Conservation (phyloP, 2,797 vertebrate genomes). For the Australoheros facetus region DNA sequence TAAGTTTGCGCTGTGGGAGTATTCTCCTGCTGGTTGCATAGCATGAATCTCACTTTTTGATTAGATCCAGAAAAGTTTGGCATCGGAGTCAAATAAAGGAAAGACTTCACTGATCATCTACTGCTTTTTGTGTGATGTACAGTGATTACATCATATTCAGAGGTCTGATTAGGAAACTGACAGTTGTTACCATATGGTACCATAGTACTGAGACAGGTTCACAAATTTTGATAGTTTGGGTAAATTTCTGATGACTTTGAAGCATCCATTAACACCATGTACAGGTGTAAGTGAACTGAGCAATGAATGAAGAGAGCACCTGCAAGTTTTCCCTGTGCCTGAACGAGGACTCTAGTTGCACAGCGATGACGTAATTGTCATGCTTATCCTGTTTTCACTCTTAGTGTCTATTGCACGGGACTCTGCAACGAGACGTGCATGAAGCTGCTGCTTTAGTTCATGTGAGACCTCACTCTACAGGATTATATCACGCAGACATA, state of each 20-base stretch:
- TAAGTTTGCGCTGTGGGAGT: not conserved
- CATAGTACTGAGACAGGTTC: not conserved
- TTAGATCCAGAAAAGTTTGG: not conserved
- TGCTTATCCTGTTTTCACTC: conserved; percentile 4
- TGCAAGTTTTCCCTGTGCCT: not conserved
- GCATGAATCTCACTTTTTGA: not conserved
- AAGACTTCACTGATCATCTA: not conserved
- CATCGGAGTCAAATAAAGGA: not conserved
- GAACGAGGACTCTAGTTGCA: not conserved
- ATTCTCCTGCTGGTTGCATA: not conserved
- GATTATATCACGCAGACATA: not conserved
- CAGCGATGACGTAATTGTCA: conserved; percentile 5
- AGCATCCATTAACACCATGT: not conserved
- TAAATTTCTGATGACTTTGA: not conserved
- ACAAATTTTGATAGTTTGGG: conserved; percentile 4
- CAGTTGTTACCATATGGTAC: not conserved
- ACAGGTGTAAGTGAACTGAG: not conserved
- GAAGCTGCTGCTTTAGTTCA: not conserved
- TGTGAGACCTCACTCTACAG: not conserved
- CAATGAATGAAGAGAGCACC: not conserved
- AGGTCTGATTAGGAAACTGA: not conserved
- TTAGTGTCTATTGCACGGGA: not conserved
- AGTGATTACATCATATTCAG: not conserved
- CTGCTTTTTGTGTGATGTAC: not conserved
- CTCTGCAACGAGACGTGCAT: not conserved